Evolutionary conservation across 1,140 invertebrate genomes (phyloP), one percentile per base, ranked within the genome.

Genomic region (Linepithema humile): DNA sequence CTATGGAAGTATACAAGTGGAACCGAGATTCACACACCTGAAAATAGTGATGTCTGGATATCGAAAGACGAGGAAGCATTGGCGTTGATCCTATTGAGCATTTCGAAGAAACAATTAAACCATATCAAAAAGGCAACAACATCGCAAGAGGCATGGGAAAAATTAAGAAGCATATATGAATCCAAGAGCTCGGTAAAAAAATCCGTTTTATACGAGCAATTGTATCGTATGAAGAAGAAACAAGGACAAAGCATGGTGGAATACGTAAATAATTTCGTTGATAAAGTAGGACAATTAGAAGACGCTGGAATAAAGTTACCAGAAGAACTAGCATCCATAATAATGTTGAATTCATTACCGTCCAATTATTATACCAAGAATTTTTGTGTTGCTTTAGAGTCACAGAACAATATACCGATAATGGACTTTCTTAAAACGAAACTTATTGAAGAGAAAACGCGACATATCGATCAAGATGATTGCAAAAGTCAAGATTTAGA

Each of bases 241-340:
- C n/a, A 40, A 40, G n/a, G n/a, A n/a, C n/a, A 64, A 15, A 40
- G 35, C 9, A 64, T 40, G 32, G 40, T 64, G 35, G n/a, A 64
- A 64, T 64, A 64, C n/a, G 1, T 40, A 4, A 64, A 7, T 15
- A 40, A 6, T 4, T 55, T 17, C 0, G n/a, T 20, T n/a, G n/a
- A n/a, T n/a, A 64, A 55, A 43, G 2, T 60, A 6, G 23, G 57
- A n/a, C 48, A 57, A 43, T 1, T 65, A 0, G 17, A 26, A 7
- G 75, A 67, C 12, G 15, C 35, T 0, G 75, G 62, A 1, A 67
- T 78, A 67, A 55, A 67, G 32, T 4, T 78, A 29, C 75, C 75
- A 17, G 59, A 53, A 7, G 20, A 17, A 3, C 3, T 60, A n/a
- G 1, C 17, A 12, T 43, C 72, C 0, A 53, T 64, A 38, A 38